These are phyloP conservation scores for Pyxicephalus adspersus DNA, from an alignment of 2,113 vertebrate genomes.

Conservation along the genomic window DNA sequence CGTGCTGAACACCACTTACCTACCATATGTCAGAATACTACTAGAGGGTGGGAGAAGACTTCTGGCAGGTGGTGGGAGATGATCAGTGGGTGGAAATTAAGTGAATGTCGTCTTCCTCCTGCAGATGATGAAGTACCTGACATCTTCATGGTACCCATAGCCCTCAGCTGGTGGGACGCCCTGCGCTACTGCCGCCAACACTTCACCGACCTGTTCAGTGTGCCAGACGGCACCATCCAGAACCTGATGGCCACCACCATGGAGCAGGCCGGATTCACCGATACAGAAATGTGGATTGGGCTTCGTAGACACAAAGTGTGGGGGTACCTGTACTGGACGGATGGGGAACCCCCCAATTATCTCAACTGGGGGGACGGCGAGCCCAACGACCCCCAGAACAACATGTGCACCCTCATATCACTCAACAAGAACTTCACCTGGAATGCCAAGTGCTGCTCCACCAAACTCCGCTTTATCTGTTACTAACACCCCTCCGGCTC, in stretches of 20 bases:
- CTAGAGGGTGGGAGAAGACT: too few relatives aligned
- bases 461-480: conserved; percentile 23
- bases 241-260: not conserved
- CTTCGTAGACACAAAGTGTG: conserved; percentile 28
- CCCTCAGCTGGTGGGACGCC: conserved; percentile 42
- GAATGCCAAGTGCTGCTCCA: conserved; percentile 13
- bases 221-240: conserved; percentile 22
- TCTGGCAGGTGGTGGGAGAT: too few relatives aligned
- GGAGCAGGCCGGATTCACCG: not conserved
- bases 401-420: conserved; percentile 7
- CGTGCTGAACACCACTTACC: too few relatives aligned
- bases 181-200: conserved; percentile 29
- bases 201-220: conserved; percentile 25
- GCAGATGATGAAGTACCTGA: not conserved
- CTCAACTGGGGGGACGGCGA: conserved; percentile 35
- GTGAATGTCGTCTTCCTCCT: not conserved
- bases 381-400: not conserved
- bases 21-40: too few relatives aligned
- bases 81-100: too few relatives aligned
- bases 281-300: conserved; percentile 11
- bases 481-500: not conserved
- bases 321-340: conserved; percentile 38
- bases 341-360: conserved; percentile 4
- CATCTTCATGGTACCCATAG: not conserved
- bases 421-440: conserved; percentile 31